Base-by-base conservation (phyloP, 2,113 vertebrate genomes). In the Solenodon paradoxus region DNA sequence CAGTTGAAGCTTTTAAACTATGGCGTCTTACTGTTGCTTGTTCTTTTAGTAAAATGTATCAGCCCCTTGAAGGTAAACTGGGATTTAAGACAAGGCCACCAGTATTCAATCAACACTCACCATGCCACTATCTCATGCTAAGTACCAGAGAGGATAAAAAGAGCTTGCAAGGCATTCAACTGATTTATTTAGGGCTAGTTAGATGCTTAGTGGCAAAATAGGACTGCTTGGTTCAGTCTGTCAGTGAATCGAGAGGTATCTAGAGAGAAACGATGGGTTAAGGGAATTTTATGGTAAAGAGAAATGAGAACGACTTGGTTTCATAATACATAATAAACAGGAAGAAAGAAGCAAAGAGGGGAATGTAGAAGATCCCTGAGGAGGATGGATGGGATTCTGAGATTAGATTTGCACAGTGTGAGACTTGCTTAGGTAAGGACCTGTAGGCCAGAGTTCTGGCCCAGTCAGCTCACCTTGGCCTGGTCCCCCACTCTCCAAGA, bases 181-280 rank as follows among this genome's bases (percentile, higher is more conserved):
- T 32, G 82, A 90, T 71, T 57, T 81, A 71, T n/a, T 93, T 88
- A 79, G 40, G 80, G 74, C n/a, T 74, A 45, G 90, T 61, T 92
- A 66, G 72, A 3, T 66, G 85, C 22, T 30, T 40, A 40, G 32
- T 38, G 16, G 61, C 30, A 30, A 40, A 63, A n/a, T 63, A 84
- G 69, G 38, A 69, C 51, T 80, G 61, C 57, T 92, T 78, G 66
- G 71, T 4, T 61, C 57, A 45, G 10, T 84, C 16, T 82, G 68
- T 82, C 68, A 30, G 7, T 17, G 32, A 47, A 12, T n/a, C 47
- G 75, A 85, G 26, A 61, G 47, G 28, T 9, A 83, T 61, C 75
- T 79, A 49, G 38, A 90, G 20, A 85, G n/a, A 92, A 81, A 77
- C 24, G 45, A 63, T 22, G 13, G 49, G 26, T 61, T 11, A 12